Base-by-base conservation (phyloP, 2,888 invertebrate genomes). In the Oxystoma pomonae region DNA sequence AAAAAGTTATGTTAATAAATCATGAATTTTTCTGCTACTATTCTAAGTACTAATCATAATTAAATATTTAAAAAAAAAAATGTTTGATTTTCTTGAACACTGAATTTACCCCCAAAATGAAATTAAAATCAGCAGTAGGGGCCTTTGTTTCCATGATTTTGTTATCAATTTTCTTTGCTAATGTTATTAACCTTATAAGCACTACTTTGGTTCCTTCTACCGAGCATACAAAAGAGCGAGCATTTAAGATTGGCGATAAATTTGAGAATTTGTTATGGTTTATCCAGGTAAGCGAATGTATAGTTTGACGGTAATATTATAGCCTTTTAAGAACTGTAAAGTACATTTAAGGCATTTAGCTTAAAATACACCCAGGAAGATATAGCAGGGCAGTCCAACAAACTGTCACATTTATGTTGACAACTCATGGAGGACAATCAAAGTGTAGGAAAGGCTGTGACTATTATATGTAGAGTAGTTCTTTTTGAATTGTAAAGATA, bases 201-300 rank as follows among this genome's bases (percentile, higher is more conserved):
- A 86, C 87, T 57, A 85, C 88, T 72, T 72, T 75, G 55, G 71
- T 74, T 59, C 68, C 74, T 61, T 65, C 69, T 17, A 69, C 70
- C 62, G 66, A 67, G 50, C 62, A 66, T 56, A 66, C 67, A 55
- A 69, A 70, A 59, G 70, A 71, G 22, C 68, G 69, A 57, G 71
- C 81, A 81, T 71, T 84, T 80, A 77, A 81, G 75, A 84, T 89
- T 60, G 82, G 81, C 55, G 83, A 87, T 72, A 82, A 84, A 0
- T 72, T 80, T 12, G 80, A 85, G 55, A 84, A 89, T 74, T 77
- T 92, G 57, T 81, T 91, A 68, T 91, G 91, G 91, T 91, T 92
- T 79, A 74, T 91, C 67, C 91, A 92, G 85, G 91, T 90, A 79
- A n/a, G n/a, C n/a, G n/a, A n/a, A n/a, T n/a, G n/a, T n/a, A n/a